A percentile compares a stretch with the other conserved stretches of the same genome.
Conservation (phyloP, 1,140 invertebrate genomes). For the Drosophila simulans region DNA sequence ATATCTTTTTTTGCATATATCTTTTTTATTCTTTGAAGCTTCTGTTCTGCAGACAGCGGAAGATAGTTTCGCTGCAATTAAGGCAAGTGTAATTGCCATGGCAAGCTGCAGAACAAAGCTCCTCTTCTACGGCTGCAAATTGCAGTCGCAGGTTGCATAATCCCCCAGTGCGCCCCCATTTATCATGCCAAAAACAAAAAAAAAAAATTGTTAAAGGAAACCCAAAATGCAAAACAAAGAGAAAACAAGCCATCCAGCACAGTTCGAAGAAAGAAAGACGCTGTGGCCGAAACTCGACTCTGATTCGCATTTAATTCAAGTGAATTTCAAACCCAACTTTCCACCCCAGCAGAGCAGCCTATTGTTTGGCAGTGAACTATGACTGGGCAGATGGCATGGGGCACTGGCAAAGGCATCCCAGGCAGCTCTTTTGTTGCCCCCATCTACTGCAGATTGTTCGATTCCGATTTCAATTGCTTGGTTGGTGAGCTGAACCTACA, state of each 20-base stretch:
- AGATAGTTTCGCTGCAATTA: slow-evolving; percentile 70
- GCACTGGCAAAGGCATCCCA: slow-evolving; percentile 14
- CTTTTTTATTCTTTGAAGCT: slow-evolving; percentile 19
- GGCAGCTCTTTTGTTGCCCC: slow-evolving; percentile 50
- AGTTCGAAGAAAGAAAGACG: slow-evolving; percentile 41
- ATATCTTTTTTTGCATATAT: slow-evolving; percentile 9
- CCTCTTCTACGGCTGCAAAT: slow-evolving; percentile 33
- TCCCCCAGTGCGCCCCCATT: slow-evolving; percentile 48
- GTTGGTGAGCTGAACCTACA: slow-evolving; percentile 27
- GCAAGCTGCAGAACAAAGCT: slow-evolving; percentile 60
- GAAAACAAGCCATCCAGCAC: slow-evolving; percentile 25
- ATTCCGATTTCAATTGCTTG: slow-evolving; percentile 39
- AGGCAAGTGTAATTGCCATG: slow-evolving; percentile 59
- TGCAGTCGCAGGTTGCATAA: slow-evolving; percentile 60
- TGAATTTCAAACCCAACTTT: slow-evolving; percentile 71
- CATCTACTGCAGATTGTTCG: slow-evolving; percentile 28
- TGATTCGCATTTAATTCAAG: slow-evolving; percentile 81
- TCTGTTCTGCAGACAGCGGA: slow-evolving; percentile 64
- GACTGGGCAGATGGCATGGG: slow-evolving; percentile 60
- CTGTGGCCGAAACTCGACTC: slow-evolving; percentile 24
- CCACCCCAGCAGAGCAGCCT: slow-evolving; percentile 13
- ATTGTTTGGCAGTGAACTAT: slow-evolving; percentile 78
- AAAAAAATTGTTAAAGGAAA: slow-evolving; percentile 41
- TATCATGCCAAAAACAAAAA: slow-evolving; percentile 48
- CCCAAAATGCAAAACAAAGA: slow-evolving; percentile 46